Evolutionary conservation across 2,888 invertebrate species (phyloP).

Genomic region (Chrysolina americana): DNA sequence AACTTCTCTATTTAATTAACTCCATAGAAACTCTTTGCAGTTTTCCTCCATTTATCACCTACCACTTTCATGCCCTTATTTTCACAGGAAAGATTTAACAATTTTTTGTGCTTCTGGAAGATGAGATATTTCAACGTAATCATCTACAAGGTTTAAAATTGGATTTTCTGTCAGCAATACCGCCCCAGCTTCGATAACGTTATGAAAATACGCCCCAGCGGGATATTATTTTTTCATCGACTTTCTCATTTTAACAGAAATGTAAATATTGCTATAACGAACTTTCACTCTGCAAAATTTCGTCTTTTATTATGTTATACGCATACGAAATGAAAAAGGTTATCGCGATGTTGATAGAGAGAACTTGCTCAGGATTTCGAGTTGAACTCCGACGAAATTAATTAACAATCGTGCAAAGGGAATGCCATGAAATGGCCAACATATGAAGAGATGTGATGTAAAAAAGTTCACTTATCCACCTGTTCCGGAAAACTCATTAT

Average conservation of each 20-base stretch:
- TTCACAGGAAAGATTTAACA: not conserved
- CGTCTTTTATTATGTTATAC: constrained; percentile 3
- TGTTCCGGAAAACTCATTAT: too few relatives aligned
- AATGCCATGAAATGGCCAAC: too few relatives aligned
- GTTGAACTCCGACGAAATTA: not conserved
- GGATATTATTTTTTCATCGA: constrained; percentile 22
- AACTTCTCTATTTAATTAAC: too few relatives aligned
- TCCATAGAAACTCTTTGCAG: too few relatives aligned
- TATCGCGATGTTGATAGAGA: not conserved
- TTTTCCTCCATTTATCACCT: too few relatives aligned
- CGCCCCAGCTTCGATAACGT: constrained; percentile 7
- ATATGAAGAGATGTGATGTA: too few relatives aligned
- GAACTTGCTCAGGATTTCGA: not conserved
- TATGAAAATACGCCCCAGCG: constrained; percentile 17
- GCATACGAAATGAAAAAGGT: constrained; percentile 8
- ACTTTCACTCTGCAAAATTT: not conserved
- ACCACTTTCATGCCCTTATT: not conserved
- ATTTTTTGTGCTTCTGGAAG: constrained; percentile 7
- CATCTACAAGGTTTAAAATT: constrained; percentile 13
- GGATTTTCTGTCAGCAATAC: constrained; percentile 14
- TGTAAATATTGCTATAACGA: constrained; percentile 11
- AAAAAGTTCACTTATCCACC: too few relatives aligned
- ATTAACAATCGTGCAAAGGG: not conserved
- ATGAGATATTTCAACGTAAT: constrained; percentile 7
- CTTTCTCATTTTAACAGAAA: constrained; percentile 20